These are phyloP conservation scores for Onychostoma macrolepis DNA, from an alignment of 2,113 vertebrate species.

Conservation along the genomic window DNA sequence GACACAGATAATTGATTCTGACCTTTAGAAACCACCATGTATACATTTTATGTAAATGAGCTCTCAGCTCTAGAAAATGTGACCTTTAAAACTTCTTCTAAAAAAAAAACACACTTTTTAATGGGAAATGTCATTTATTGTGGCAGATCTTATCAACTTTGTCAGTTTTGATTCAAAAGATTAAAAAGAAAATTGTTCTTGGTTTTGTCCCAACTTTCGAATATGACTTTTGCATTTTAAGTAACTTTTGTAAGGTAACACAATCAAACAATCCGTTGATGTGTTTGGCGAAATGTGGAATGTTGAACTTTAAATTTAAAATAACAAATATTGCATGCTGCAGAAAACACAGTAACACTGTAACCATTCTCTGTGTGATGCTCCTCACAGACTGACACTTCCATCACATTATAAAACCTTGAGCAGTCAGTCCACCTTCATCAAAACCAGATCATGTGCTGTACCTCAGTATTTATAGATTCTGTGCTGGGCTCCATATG, in stretches of 20 bases:
- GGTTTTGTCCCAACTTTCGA: neutral
- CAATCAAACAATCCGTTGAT: neutral
- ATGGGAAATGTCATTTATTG: neutral
- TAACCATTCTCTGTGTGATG: neutral
- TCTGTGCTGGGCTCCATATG: neutral
- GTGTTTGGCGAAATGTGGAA: neutral
- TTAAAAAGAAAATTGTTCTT: neutral
- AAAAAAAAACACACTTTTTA: neutral
- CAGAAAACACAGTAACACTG: neutral
- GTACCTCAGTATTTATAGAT: conserved; percentile 34
- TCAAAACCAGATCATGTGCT: conserved; percentile 23
- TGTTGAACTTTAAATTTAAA: neutral
- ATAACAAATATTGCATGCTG: neutral
- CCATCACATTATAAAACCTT: neutral
- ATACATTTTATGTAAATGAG: neutral
- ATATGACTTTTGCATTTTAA: neutral
- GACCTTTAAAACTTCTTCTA: neutral
- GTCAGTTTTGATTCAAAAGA: neutral
- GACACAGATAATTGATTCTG: neutral
- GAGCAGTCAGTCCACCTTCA: conserved; percentile 21
- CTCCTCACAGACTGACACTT: neutral
- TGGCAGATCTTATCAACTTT: neutral
- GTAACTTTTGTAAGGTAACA: neutral
- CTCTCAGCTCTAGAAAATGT: neutral
- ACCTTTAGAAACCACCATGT: neutral